These are phyloP conservation scores for Calliopsis andreniformis DNA, from an alignment of 1,140 invertebrate genomes.

Conservation along the genomic window DNA sequence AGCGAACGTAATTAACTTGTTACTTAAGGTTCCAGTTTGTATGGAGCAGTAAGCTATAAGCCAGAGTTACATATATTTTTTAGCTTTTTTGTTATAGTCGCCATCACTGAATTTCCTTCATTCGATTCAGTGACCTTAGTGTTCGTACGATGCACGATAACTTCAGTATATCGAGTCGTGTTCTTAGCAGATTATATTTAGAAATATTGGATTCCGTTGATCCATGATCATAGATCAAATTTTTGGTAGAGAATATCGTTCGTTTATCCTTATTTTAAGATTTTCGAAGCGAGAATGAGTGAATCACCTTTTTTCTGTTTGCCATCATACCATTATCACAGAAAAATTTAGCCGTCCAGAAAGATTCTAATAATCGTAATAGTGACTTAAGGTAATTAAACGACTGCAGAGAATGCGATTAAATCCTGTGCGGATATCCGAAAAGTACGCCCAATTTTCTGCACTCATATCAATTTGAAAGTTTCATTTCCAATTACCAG, in stretches of 20 bases:
- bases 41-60: slow-evolving; percentile 71
- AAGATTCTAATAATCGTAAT: slow-evolving; percentile 57
- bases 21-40: slow-evolving; percentile 59
- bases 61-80: slow-evolving; percentile 68
- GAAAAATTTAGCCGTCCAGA: slow-evolving; percentile 64
- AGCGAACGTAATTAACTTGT: slow-evolving; percentile 35
- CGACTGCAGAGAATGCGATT: slow-evolving; percentile 64
- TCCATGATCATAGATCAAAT: slow-evolving; percentile 24
- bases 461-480: slow-evolving; percentile 34
- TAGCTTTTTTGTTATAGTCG: slow-evolving; percentile 53
- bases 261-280: slow-evolving; percentile 35
- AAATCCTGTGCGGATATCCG: slow-evolving; percentile 59
- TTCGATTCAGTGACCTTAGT: slow-evolving; percentile 39
- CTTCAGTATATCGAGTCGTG: slow-evolving; percentile 9
- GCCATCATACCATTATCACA: slow-evolving; percentile 49
- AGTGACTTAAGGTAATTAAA: slow-evolving; percentile 59
- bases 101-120: slow-evolving; percentile 30
- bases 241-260: slow-evolving; percentile 9
- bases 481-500: neutral
- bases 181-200: slow-evolving; percentile 19
- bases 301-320: slow-evolving; percentile 33
- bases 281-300: slow-evolving; percentile 42
- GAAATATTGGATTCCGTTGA: slow-evolving; percentile 19
- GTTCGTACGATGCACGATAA: slow-evolving; percentile 12
- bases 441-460: slow-evolving; percentile 40